Evolutionary conservation across 2,113 vertebrate species (phyloP).

Genomic region (Engraulis encrasicolus): DNA sequence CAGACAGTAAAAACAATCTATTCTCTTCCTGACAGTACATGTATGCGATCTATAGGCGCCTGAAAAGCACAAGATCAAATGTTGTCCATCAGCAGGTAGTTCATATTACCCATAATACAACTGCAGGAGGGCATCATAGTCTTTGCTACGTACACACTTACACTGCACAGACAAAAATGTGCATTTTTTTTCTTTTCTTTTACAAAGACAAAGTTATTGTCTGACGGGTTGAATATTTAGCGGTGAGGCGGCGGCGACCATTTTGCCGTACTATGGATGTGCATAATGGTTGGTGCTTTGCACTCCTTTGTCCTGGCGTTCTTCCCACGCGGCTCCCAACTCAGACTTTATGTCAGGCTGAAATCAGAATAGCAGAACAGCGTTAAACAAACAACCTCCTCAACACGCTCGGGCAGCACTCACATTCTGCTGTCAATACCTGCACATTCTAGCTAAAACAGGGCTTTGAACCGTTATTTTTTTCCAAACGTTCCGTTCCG

Average conservation of each 20-base stretch:
- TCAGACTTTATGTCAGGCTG: constrained; percentile 54
- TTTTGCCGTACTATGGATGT: not conserved
- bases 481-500: too few relatives aligned
- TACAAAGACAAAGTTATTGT: not conserved
- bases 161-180: not conserved
- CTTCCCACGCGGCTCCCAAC: not conserved
- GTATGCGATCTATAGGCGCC: not conserved
- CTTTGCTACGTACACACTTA: not conserved
- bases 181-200: too few relatives aligned
- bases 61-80: not conserved
- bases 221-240: not conserved
- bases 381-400: not conserved
- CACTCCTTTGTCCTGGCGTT: not conserved
- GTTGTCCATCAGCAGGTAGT: not conserved
- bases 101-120: not conserved
- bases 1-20: constrained; percentile 23
- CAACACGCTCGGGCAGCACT: too few relatives aligned
- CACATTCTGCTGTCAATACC: too few relatives aligned
- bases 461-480: too few relatives aligned
- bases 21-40: not conserved
- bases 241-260: not conserved
- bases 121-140: not conserved
- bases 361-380: constrained; percentile 22
- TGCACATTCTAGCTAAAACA: too few relatives aligned
- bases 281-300: not conserved